Percentiles rank a stretch among this genome's conserved stretches.
Conservation (phyloP, 2,888 invertebrate species). For the Amblyjoppa fuscipennis region DNA sequence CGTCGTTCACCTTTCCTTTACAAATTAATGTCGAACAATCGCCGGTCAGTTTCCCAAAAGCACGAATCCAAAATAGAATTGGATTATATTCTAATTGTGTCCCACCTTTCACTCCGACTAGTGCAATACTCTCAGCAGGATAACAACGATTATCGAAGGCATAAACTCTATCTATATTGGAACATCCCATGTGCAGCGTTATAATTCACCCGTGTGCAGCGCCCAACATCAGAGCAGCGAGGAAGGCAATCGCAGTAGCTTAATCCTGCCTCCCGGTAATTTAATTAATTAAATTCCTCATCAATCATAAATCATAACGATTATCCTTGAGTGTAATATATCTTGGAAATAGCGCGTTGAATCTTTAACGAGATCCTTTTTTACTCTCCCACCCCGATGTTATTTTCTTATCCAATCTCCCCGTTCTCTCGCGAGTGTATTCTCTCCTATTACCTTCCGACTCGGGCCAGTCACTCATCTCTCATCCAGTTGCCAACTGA, state of each 20-base stretch:
- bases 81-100: neutral
- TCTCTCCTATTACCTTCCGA: slow-evolving; percentile 39
- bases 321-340: neutral
- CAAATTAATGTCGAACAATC: slow-evolving; percentile 14
- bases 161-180: neutral
- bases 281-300: slow-evolving; percentile 22
- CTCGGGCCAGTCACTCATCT: slow-evolving; percentile 18
- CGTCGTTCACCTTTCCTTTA: neutral
- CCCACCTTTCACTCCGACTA: neutral
- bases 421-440: slow-evolving; percentile 12
- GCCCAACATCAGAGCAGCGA: neutral
- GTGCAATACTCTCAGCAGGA: neutral
- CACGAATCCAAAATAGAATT: slow-evolving; percentile 23
- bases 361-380: slow-evolving; percentile 46
- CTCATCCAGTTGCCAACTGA: slow-evolving; percentile 10
- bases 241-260: neutral
- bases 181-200: neutral
- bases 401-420: slow-evolving; percentile 20
- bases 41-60: neutral
- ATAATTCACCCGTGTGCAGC: neutral
- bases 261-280: neutral
- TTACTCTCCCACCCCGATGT: neutral
- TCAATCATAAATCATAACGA: slow-evolving; percentile 38
- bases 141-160: neutral
- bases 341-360: slow-evolving; percentile 37